Evolutionary conservation across 2,113 vertebrate species (phyloP).

Genomic region (Nanorana parkeri): DNA sequence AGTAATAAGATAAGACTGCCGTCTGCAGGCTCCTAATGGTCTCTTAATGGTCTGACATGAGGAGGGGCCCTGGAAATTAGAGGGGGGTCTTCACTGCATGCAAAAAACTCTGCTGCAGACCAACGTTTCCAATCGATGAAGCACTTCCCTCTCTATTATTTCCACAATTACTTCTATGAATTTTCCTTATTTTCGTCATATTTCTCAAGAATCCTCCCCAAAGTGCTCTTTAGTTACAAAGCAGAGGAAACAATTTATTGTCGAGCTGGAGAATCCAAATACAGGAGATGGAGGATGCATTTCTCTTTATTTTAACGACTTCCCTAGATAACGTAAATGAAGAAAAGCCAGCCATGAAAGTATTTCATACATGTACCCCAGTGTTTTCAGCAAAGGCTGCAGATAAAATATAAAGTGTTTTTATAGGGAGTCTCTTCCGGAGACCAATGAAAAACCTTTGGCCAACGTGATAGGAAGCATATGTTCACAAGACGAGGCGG

Average conservation of each 20-base stretch:
- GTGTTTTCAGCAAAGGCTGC: too few relatives aligned
- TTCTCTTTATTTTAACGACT: neutral
- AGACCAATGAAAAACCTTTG: too few relatives aligned
- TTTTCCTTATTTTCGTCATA: neutral
- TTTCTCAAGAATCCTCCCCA: neutral
- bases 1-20: constrained; percentile 43
- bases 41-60: constrained; percentile 44
- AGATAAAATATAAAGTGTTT: too few relatives aligned
- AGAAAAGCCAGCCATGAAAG: neutral
- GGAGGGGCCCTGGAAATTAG: constrained; percentile 42
- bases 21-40: constrained; percentile 52
- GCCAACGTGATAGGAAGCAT: too few relatives aligned
- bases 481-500: too few relatives aligned
- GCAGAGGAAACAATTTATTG: neutral
- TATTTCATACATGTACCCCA: neutral
- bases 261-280: neutral
- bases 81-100: constrained; percentile 29
- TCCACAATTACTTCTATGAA: neutral
- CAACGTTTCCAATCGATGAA: neutral
- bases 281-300: neutral
- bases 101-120: neutral
- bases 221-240: neutral
- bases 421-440: too few relatives aligned
- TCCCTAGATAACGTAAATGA: neutral
- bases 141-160: constrained; percentile 6